Conservation (phyloP, 2,888 invertebrate genomes). For the Xanthia togata region DNA sequence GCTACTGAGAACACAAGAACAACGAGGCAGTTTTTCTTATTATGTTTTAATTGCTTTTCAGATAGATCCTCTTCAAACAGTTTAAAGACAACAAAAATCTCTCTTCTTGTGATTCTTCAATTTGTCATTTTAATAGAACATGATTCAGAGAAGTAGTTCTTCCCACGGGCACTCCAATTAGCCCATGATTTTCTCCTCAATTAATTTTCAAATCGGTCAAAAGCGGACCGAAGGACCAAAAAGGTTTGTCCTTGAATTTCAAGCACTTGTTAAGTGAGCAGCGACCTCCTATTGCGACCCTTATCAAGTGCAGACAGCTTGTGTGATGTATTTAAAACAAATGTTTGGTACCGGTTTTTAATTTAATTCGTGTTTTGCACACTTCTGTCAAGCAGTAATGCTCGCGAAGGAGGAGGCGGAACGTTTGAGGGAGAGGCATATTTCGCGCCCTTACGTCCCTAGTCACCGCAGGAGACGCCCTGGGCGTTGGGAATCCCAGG, state of each 20-base stretch:
- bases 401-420: too few relatives aligned
- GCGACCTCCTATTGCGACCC: constrained; percentile 39
- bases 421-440: too few relatives aligned
- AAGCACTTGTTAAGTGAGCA: constrained; percentile 50
- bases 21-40: too few relatives aligned
- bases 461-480: too few relatives aligned
- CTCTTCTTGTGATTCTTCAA: background rate
- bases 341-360: constrained; percentile 33
- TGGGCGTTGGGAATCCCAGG: too few relatives aligned
- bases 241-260: constrained; percentile 48
- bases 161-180: constrained; percentile 43
- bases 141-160: background rate
- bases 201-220: constrained; percentile 48
- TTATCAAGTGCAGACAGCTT: constrained; percentile 58
- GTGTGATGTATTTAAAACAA: constrained; percentile 55
- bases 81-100: background rate
- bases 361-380: constrained; percentile 29
- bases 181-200: constrained; percentile 34
- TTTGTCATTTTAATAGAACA: background rate
- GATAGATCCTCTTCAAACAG: background rate
- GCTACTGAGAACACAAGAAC: too few relatives aligned
- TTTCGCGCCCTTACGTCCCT: too few relatives aligned
- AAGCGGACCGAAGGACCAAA: constrained; percentile 43
- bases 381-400: too few relatives aligned
- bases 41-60: background rate